phyloP scores from a whole-genome alignment of 2,113 vertebrate genomes.

The Corythoichthys haematopterus region DNA sequence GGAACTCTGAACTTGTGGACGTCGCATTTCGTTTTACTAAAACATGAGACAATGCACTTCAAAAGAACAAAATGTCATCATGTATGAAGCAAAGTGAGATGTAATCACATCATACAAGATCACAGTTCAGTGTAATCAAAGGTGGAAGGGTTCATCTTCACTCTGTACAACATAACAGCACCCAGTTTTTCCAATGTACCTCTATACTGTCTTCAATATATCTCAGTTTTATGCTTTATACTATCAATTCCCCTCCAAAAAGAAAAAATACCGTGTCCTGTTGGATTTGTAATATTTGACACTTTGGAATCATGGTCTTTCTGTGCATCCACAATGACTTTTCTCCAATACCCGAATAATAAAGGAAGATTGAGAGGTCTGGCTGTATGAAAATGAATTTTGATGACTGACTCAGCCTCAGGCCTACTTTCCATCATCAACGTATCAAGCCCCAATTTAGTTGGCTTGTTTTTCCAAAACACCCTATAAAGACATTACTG shows the following conservation, averaged over 20 bases:
- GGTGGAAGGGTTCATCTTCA: not conserved
- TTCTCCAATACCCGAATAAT: constrained; percentile 57
- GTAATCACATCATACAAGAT: not conserved
- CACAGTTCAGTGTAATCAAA: not conserved
- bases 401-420: constrained; percentile 17
- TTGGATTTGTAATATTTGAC: constrained; percentile 52
- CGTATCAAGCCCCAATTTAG: constrained; percentile 3
- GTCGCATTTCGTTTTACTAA: not conserved
- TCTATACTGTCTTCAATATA: not conserved
- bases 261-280: constrained; percentile 20
- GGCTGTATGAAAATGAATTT: constrained; percentile 43
- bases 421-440: constrained; percentile 4
- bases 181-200: constrained; percentile 6
- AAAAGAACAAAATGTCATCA: not conserved
- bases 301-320: constrained; percentile 36
- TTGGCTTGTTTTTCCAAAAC: not conserved
- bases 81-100: not conserved
- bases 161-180: constrained; percentile 19
- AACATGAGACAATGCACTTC: not conserved
- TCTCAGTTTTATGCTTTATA: constrained; percentile 13
- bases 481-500: not conserved
- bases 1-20: constrained; percentile 19
- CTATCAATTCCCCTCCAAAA: constrained; percentile 10
- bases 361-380: constrained; percentile 52
- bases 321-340: constrained; percentile 30